Conservation (phyloP, 2,797 vertebrate genomes). For the Muscicapa striata region DNA sequence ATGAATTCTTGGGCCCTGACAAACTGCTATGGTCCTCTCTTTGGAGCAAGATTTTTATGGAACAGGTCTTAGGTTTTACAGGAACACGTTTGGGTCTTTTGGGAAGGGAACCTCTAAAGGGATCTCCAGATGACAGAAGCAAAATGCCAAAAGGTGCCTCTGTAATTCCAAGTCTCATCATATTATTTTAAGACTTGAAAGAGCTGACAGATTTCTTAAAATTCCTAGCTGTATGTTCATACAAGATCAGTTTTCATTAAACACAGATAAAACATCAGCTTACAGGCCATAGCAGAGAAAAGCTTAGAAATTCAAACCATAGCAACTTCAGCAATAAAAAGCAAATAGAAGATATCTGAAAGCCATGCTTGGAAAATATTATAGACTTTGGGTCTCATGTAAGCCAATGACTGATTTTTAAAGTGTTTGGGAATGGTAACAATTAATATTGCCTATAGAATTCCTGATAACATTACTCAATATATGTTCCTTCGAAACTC, state of each 20-base stretch:
- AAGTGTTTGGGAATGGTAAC: not conserved
- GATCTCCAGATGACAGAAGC: not conserved
- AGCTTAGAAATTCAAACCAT: not conserved
- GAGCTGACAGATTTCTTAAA: not conserved
- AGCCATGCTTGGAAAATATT: not conserved
- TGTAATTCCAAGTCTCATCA: not conserved
- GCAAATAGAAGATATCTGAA: not conserved
- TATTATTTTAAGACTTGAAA: not conserved
- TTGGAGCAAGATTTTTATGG: not conserved
- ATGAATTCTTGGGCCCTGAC: not conserved
- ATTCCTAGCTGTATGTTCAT: not conserved
- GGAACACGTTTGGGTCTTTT: not conserved
- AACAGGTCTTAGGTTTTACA: not conserved
- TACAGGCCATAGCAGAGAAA: not conserved
- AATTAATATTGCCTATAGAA: not conserved
- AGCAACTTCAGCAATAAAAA: not conserved
- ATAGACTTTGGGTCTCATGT: not conserved
- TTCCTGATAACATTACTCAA: not conserved
- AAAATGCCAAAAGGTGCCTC: not conserved
- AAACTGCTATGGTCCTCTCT: not conserved
- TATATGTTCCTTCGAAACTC: not conserved
- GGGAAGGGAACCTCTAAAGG: not conserved
- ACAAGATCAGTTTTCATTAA: not conserved
- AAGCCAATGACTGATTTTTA: not conserved
- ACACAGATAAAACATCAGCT: not conserved